These are phyloP conservation scores for Rotaria magnacalcarata DNA, from an alignment of 2,888 invertebrate genomes.

Conservation along the genomic window DNA sequence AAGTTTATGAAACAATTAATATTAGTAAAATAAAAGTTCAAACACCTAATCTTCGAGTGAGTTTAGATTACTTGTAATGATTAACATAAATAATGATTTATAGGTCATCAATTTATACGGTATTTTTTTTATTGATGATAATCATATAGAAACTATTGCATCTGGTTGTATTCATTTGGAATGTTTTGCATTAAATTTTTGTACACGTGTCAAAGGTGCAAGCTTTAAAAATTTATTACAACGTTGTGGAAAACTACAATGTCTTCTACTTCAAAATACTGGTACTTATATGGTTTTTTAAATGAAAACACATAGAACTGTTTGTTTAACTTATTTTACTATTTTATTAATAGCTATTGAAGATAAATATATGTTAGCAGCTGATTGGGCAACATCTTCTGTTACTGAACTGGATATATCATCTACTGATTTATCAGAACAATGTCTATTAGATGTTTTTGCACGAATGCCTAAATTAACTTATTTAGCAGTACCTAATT, in stretches of 20 bases:
- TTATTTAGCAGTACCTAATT: slow-evolving; percentile 88
- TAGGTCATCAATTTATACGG: slow-evolving; percentile 95
- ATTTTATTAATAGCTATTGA: slow-evolving; percentile 64
- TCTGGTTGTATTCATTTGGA: slow-evolving; percentile 88
- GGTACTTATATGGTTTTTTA: slow-evolving; percentile 53
- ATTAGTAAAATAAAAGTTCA: slow-evolving; percentile 96
- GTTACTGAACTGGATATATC: slow-evolving; percentile 91
- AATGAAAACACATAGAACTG: neutral
- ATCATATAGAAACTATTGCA: slow-evolving; percentile 89
- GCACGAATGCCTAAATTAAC: slow-evolving; percentile 72
- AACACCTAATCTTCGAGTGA: slow-evolving; percentile 75
- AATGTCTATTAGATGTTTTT: slow-evolving; percentile 85
- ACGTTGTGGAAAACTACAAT: slow-evolving; percentile 81
- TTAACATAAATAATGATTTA: neutral
- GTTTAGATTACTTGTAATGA: neutral
- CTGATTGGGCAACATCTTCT: slow-evolving; percentile 85
- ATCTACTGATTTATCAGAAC: slow-evolving; percentile 87
- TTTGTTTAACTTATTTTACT: neutral
- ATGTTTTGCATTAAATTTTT: slow-evolving; percentile 92
- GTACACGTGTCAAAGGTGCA: slow-evolving; percentile 89
- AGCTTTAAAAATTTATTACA: slow-evolving; percentile 88
- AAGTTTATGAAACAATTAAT: slow-evolving; percentile 88
- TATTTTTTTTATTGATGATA: slow-evolving; percentile 95
- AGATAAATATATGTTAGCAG: slow-evolving; percentile 85
- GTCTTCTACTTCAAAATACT: slow-evolving; percentile 94